Conservation (phyloP, 2,888 invertebrate species). For the Andrena fulva region DNA sequence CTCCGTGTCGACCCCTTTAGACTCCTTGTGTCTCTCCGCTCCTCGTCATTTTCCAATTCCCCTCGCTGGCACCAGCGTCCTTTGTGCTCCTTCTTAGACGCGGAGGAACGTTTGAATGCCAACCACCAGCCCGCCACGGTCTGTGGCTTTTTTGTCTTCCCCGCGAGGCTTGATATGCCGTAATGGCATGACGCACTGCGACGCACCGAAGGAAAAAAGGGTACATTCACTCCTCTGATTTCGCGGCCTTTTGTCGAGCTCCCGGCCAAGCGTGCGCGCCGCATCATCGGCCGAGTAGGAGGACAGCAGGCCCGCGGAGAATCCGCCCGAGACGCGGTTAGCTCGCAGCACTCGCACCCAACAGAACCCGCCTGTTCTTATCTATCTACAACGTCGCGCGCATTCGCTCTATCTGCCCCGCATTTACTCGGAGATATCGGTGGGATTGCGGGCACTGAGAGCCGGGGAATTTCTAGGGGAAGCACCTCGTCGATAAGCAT, state of each 20-base stretch:
- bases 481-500: neutral
- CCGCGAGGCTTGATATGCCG: slow-evolving; percentile 69
- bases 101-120: slow-evolving; percentile 73
- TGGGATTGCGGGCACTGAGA: no score
- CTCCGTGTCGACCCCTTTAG: slow-evolving; percentile 59
- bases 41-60: slow-evolving; percentile 75
- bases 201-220: slow-evolving; percentile 51
- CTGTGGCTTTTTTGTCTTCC: slow-evolving; percentile 63
- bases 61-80: slow-evolving; percentile 68
- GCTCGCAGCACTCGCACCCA: neutral
- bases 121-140: slow-evolving; percentile 68
- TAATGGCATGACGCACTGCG: slow-evolving; percentile 67
- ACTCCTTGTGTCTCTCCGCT: slow-evolving; percentile 58
- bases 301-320: slow-evolving; percentile 7
- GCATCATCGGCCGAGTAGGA: slow-evolving; percentile 9
- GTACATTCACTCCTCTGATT: slow-evolving; percentile 56
- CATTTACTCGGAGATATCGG: no score
- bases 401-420: no score
- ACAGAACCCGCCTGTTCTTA: neutral
- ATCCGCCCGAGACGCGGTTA: neutral
- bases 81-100: slow-evolving; percentile 73
- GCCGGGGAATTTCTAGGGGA: no score
- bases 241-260: slow-evolving; percentile 58
- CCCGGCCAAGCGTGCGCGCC: slow-evolving; percentile 20
- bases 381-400: neutral